Conservation (phyloP, 2,113 vertebrate species). For the Micronisus gabar region DNA sequence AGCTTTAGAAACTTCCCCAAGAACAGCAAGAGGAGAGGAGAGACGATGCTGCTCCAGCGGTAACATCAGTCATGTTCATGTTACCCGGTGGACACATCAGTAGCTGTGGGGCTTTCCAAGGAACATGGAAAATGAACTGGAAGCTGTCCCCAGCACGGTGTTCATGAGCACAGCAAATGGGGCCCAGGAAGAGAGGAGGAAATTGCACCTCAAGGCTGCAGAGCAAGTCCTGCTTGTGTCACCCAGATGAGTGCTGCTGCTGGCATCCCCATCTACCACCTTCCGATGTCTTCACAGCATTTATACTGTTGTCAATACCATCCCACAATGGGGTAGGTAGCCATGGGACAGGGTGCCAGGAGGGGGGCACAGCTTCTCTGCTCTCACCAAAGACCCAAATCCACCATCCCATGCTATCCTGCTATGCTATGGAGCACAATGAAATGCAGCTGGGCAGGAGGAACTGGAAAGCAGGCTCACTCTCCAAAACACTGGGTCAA, state of each 20-base stretch:
- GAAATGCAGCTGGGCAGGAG: not conserved
- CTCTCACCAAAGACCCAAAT: not conserved
- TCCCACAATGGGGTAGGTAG: not conserved
- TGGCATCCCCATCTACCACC: not conserved
- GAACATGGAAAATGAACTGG: not conserved
- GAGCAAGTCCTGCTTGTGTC: not conserved
- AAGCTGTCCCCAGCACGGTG: not conserved
- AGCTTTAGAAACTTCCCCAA: rapidly evolving
- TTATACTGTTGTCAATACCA: not conserved
- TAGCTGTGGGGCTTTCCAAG: not conserved
- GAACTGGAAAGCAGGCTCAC: not conserved
- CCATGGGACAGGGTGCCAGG: not conserved
- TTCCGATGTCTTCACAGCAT: not conserved
- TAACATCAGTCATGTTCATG: rapidly evolving
- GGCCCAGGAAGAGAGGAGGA: not conserved
- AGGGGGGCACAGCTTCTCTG: not conserved
- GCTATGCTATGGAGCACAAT: rapidly evolving
- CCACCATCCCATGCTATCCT: not conserved
- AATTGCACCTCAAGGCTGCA: rapidly evolving
- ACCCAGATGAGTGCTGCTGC: not conserved
- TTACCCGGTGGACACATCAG: rapidly evolving
- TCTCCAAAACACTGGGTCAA: not conserved
- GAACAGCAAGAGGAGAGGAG: rapidly evolving
- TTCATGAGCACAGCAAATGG: not conserved
- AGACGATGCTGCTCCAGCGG: rapidly evolving